These are phyloP conservation scores for Drosophila obscura DNA, from an alignment of 1,140 invertebrate genomes.

Conservation along the genomic window DNA sequence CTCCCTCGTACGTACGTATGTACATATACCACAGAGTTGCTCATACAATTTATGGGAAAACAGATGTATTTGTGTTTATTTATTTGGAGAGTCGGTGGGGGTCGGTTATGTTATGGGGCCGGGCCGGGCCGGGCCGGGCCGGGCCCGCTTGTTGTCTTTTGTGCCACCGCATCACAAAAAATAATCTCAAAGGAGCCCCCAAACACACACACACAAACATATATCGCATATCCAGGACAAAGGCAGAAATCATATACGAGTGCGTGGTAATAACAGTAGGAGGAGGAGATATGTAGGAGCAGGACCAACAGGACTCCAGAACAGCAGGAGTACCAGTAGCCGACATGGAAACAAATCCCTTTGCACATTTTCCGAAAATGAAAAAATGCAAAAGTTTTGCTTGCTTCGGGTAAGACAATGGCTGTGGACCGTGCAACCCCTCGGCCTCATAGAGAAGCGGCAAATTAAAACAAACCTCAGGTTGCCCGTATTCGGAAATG, in stretches of 20 bases:
- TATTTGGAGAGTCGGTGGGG: conserved; percentile 45
- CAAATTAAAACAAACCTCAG: conserved; percentile 83
- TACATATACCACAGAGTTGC: conserved; percentile 23
- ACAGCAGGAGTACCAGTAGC: conserved; percentile 35
- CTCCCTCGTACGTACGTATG: conserved; percentile 25
- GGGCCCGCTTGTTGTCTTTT: conserved; percentile 42
- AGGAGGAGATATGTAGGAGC: neutral
- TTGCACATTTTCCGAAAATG: conserved; percentile 82
- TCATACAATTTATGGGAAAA: conserved; percentile 75
- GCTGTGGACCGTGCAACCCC: conserved; percentile 12
- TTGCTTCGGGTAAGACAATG: conserved; percentile 68
- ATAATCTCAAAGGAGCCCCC: conserved; percentile 69
- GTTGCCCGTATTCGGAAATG: conserved; percentile 81
- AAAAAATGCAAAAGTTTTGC: conserved; percentile 81
- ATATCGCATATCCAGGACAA: conserved; percentile 41
- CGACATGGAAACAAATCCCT: conserved; percentile 81
- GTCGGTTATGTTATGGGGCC: neutral
- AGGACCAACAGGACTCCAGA: conserved; percentile 20
- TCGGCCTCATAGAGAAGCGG: conserved; percentile 69
- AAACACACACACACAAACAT: conserved; percentile 7
- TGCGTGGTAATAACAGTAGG: conserved; percentile 36
- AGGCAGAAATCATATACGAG: conserved; percentile 77
- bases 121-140: too few relatives aligned
- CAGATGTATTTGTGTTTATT: conserved; percentile 78
- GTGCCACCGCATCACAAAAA: conserved; percentile 50